Conservation (phyloP, 2,888 invertebrate genomes). For the Limulus polyphemus region DNA sequence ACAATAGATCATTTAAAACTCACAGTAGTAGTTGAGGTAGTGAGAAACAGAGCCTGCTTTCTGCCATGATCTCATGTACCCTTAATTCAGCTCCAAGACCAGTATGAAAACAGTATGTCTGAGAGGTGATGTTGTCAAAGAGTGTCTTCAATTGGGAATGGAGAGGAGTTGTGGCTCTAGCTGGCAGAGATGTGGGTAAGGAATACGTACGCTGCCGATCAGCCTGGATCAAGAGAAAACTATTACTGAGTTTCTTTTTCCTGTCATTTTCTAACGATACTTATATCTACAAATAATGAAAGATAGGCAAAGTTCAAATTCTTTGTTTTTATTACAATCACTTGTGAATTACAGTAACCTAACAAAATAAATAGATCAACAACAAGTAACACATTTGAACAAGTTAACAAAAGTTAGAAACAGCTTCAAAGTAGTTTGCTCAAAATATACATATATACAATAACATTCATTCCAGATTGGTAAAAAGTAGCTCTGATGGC, state of each 20-base stretch:
- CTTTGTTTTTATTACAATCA: too few relatives aligned
- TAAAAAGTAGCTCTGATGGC: too few relatives aligned
- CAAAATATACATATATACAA: too few relatives aligned
- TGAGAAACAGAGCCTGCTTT: conserved; percentile 67
- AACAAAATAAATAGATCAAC: too few relatives aligned
- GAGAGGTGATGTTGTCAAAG: conserved; percentile 51
- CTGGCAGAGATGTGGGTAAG: conserved; percentile 11
- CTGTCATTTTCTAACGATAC: not conserved
- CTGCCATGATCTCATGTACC: conserved; percentile 85
- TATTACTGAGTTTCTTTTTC: not conserved
- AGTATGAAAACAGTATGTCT: conserved; percentile 74
- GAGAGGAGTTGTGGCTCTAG: conserved; percentile 16
- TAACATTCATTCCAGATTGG: too few relatives aligned
- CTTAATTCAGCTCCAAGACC: conserved; percentile 82
- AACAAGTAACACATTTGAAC: too few relatives aligned
- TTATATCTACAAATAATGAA: too few relatives aligned
- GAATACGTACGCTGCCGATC: conserved; percentile 21
- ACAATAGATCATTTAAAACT: conserved; percentile 37
- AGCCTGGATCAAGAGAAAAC: conserved; percentile 8
- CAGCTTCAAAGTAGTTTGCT: too few relatives aligned
- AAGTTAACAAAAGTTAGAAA: too few relatives aligned
- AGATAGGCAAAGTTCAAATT: too few relatives aligned
- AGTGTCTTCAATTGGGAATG: conserved; percentile 24
- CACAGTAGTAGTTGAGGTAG: conserved; percentile 79
- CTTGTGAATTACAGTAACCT: too few relatives aligned